Conservation (phyloP, 2,888 invertebrate species). For the Euproctis similis region DNA sequence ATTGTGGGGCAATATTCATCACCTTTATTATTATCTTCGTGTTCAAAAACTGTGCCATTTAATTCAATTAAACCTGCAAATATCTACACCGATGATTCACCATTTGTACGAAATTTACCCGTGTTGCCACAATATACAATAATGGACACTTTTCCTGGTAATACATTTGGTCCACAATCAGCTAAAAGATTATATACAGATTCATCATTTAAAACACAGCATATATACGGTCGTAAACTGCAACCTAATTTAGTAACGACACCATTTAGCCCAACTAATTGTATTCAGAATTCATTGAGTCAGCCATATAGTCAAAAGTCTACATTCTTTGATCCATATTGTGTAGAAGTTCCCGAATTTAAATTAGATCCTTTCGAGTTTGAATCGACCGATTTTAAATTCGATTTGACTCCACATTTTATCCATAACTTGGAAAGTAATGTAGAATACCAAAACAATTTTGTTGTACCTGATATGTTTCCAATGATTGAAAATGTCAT, state of each 20-base stretch:
- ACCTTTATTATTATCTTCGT: conserved; percentile 3
- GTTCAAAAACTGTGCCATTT: conserved; percentile 1
- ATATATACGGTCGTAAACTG: too few relatives aligned
- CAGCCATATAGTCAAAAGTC: too few relatives aligned
- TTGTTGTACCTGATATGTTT: neutral
- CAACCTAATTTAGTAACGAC: too few relatives aligned
- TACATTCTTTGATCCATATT: neutral
- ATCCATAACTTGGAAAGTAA: neutral
- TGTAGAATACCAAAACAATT: neutral
- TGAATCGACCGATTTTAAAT: neutral
- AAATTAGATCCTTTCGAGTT: neutral
- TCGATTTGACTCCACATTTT: neutral
- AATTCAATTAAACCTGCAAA: too few relatives aligned
- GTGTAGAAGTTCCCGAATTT: neutral
- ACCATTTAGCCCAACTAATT: too few relatives aligned
- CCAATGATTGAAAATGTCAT: neutral
- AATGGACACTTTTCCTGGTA: too few relatives aligned
- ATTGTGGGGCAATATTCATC: neutral
- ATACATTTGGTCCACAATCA: too few relatives aligned
- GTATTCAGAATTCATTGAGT: too few relatives aligned
- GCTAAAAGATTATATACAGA: neutral
- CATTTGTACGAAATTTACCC: neutral
- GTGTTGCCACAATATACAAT: neutral
- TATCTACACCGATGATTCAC: neutral
- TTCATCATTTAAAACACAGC: neutral